Conservation (phyloP, 2,113 vertebrate species). For the Mastomys coucha region DNA sequence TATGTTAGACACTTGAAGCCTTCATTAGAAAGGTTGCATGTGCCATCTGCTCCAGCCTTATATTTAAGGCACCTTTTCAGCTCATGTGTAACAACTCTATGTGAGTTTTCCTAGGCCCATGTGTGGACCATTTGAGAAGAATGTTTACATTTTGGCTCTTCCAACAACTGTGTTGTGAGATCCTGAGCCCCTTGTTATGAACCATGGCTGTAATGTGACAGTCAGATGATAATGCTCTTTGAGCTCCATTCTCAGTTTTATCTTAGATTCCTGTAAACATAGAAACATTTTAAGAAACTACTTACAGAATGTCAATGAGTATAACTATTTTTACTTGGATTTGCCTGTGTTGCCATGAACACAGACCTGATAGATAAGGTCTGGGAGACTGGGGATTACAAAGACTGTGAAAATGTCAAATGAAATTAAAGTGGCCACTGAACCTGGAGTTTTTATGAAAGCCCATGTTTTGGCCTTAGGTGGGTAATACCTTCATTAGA, state of each 20-base stretch:
- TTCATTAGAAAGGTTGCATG: background rate
- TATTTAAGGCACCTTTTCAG: background rate
- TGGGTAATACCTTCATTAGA: background rate
- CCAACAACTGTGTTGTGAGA: background rate
- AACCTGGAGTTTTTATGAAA: background rate
- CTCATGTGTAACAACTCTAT: background rate
- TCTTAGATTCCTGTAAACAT: constrained; percentile 56
- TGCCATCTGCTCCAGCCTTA: background rate
- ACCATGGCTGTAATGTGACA: background rate
- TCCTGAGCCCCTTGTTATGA: background rate
- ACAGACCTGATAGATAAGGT: constrained; percentile 28
- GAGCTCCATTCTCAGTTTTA: background rate
- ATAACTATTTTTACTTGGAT: constrained; percentile 50
- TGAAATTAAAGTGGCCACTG: background rate
- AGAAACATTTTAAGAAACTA: constrained; percentile 23
- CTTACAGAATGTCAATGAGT: background rate
- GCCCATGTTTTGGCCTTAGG: constrained; percentile 11
- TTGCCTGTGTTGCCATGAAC: constrained; percentile 34
- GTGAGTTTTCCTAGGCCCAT: background rate
- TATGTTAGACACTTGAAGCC: background rate
- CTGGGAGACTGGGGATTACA: constrained; percentile 1
- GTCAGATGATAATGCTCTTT: constrained; percentile 24
- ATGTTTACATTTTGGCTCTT: constrained; percentile 3
- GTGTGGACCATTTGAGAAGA: constrained; percentile 27
- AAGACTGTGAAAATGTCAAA: background rate